Conservation (phyloP, 2,888 invertebrate genomes). For the Synergus japonicus region DNA sequence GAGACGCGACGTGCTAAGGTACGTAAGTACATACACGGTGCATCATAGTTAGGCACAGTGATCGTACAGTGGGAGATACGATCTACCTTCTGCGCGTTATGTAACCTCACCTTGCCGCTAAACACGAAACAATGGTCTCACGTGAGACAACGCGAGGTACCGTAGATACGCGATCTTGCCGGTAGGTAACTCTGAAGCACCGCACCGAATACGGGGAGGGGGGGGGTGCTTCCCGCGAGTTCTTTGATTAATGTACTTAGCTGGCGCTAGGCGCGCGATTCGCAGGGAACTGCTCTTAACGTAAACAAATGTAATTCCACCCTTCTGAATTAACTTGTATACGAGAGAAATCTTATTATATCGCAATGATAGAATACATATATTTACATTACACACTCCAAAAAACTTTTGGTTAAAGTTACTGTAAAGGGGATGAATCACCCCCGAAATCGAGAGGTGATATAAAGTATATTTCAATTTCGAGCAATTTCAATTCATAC, state of each 20-base stretch:
- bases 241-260: slow-evolving; percentile 55
- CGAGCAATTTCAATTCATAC: not conserved
- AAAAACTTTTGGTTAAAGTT: too few species aligned
- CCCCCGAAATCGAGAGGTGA: too few species aligned
- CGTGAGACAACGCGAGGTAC: slow-evolving; percentile 67
- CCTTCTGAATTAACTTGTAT: not conserved
- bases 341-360: not conserved
- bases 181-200: slow-evolving; percentile 58
- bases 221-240: slow-evolving; percentile 53
- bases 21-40: slow-evolving; percentile 58
- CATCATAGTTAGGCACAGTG: slow-evolving; percentile 65
- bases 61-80: slow-evolving; percentile 63
- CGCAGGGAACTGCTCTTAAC: not conserved
- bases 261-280: slow-evolving; percentile 37
- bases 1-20: slow-evolving; percentile 55
- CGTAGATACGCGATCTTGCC: slow-evolving; percentile 65
- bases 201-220: slow-evolving; percentile 57
- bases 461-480: too few species aligned
- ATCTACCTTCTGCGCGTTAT: slow-evolving; percentile 68
- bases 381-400: too few species aligned
- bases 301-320: slow-evolving; percentile 6
- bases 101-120: slow-evolving; percentile 74
- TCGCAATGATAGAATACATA: too few species aligned
- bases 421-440: too few species aligned
- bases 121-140: slow-evolving; percentile 72